These are phyloP conservation scores for Trissoscelio sp. DNA, from an alignment of 2,888 invertebrate species.

Conservation along the genomic window DNA sequence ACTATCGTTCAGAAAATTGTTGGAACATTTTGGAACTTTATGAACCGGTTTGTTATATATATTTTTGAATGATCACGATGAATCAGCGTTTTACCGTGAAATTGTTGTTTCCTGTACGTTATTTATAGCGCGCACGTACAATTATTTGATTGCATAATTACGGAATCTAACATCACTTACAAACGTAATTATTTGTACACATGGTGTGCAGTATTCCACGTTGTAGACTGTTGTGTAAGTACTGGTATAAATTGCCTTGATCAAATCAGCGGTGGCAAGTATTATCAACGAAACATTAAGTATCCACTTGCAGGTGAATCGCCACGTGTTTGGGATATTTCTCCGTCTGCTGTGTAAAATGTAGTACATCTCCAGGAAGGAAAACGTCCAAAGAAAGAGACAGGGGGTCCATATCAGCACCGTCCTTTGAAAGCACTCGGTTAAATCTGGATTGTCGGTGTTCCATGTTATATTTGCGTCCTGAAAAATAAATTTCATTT, in stretches of 20 bases:
- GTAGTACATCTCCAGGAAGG: constrained; percentile 90
- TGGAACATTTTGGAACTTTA: too few relatives aligned
- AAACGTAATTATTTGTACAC: constrained; percentile 91
- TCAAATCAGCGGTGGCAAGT: constrained; percentile 88
- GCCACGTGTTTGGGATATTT: constrained; percentile 90
- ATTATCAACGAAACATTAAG: constrained; percentile 87
- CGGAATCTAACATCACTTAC: constrained; percentile 86
- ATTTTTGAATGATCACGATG: constrained; percentile 45
- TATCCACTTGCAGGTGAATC: constrained; percentile 88
- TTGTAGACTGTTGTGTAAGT: constrained; percentile 85
- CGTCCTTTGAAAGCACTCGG: constrained; percentile 96
- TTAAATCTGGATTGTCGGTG: constrained; percentile 92
- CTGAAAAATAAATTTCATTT: constrained; percentile 84
- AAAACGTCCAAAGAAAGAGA: constrained; percentile 91
- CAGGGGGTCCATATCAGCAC: constrained; percentile 95
- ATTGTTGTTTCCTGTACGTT: constrained; percentile 30
- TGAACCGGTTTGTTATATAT: too few relatives aligned
- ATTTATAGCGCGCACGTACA: constrained; percentile 35
- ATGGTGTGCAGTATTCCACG: constrained; percentile 91
- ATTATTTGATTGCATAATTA: constrained; percentile 49
- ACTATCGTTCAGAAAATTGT: too few relatives aligned
- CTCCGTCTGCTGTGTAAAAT: constrained; percentile 90
- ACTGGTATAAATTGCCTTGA: constrained; percentile 86
- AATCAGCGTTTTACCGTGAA: constrained; percentile 48
- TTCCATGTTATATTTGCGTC: constrained; percentile 91